Conservation (phyloP, 1,140 invertebrate species). For the Linepithema humile region DNA sequence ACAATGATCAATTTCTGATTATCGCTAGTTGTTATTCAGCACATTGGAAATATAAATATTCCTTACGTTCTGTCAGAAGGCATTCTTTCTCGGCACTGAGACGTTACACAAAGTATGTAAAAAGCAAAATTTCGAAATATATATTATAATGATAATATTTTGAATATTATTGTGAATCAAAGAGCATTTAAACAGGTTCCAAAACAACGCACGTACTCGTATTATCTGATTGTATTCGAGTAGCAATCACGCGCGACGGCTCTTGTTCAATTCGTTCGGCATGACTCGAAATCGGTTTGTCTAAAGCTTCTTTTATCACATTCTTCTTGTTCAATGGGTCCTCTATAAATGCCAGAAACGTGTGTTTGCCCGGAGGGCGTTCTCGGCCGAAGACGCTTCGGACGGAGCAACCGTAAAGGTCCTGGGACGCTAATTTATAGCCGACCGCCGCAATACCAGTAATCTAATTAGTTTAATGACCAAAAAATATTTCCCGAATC, state of each 20-base stretch:
- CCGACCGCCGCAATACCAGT: slow-evolving; percentile 59
- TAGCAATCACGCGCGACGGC: background rate
- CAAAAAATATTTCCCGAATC: slow-evolving; percentile 61
- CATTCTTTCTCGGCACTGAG: background rate
- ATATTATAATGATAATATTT: background rate
- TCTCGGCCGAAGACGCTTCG: slow-evolving; percentile 23
- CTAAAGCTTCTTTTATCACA: background rate
- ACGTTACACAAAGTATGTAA: background rate
- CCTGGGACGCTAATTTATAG: slow-evolving; percentile 59
- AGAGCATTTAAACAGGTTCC: background rate
- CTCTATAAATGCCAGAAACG: slow-evolving; percentile 55
- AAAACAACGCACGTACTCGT: background rate
- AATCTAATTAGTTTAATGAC: slow-evolving; percentile 67
- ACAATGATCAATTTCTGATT: slow-evolving; percentile 2
- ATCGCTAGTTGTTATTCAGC: background rate
- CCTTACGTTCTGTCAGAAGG: background rate
- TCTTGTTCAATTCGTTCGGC: background rate
- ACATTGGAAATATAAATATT: background rate
- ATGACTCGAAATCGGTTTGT: slow-evolving; percentile 6
- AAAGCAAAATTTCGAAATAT: background rate
- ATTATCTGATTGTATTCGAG: background rate
- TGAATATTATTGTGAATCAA: background rate
- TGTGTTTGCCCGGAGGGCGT: slow-evolving; percentile 42
- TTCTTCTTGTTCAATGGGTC: slow-evolving; percentile 24
- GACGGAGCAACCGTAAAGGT: slow-evolving; percentile 51